These are phyloP conservation scores for Dioctria rufipes DNA, from an alignment of 2,888 invertebrate genomes.

Conservation along the genomic window DNA sequence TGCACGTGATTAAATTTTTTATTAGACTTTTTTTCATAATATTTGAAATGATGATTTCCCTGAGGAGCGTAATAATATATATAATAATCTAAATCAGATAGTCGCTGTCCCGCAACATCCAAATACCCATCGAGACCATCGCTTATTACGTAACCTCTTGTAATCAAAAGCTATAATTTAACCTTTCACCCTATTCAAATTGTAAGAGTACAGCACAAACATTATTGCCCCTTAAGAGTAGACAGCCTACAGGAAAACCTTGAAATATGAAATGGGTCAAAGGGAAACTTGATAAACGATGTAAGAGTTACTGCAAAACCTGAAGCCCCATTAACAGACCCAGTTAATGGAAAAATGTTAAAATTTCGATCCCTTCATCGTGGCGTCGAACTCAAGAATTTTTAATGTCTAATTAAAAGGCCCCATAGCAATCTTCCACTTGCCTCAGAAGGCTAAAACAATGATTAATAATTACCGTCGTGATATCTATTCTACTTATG, in stretches of 20 bases:
- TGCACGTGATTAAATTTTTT: neutral
- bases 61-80: neutral
- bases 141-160: conserved; percentile 7
- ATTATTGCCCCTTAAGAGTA: neutral
- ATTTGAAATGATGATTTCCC: conserved; percentile 19
- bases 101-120: conserved; percentile 10
- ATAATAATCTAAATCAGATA: conserved; percentile 25
- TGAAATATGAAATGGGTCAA: conserved; percentile 34
- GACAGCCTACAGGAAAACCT: neutral
- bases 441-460: conserved; percentile 7
- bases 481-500: neutral
- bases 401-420: conserved; percentile 42
- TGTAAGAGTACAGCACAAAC: neutral
- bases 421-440: neutral
- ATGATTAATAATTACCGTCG: conserved; percentile 33
- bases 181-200: conserved; percentile 20
- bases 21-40: conserved; percentile 4
- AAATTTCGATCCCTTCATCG: neutral
- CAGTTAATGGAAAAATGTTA: conserved; percentile 13
- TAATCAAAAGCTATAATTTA: conserved; percentile 22
- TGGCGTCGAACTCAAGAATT: neutral
- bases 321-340: neutral
- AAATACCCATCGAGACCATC: conserved; percentile 2
- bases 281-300: conserved; percentile 29
- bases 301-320: neutral